Conservation (phyloP, 1,140 invertebrate species). For the Drosophila bocqueti region DNA sequence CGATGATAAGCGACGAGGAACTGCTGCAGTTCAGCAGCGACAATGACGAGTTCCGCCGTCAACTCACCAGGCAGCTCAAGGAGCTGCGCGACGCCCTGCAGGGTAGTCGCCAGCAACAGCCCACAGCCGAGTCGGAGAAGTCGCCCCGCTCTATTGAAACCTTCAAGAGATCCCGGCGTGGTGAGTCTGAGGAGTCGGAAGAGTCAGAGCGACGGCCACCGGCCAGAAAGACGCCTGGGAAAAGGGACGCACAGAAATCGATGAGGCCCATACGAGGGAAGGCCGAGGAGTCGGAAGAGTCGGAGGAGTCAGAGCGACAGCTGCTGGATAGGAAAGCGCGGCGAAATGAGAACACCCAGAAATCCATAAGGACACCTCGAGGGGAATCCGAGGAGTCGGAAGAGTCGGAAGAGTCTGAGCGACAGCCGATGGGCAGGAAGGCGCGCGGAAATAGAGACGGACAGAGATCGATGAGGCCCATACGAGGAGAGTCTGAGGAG, state of each 20-base stretch:
- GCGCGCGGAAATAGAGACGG: no score
- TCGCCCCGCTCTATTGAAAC: no score
- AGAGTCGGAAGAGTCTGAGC: no score
- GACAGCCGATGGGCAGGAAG: no score
- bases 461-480: no score
- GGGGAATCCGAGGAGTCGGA: no score
- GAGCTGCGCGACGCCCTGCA: conserved; percentile 14
- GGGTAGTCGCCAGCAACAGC: not conserved
- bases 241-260: not conserved
- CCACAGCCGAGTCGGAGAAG: not conserved
- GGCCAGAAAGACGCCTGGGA: not conserved
- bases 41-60: conserved; percentile 13
- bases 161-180: not conserved
- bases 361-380: no score
- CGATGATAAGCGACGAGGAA: not conserved
- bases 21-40: conserved; percentile 6
- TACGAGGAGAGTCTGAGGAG: no score
- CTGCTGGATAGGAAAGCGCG: no score
- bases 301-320: not conserved
- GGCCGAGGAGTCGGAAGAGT: not conserved
- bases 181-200: not conserved
- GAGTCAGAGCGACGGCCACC: not conserved
- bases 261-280: not conserved
- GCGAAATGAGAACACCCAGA: no score
- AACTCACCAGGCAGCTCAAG: conserved; percentile 15